Evolutionary conservation across 2,113 vertebrate species (phyloP).

Genomic region (Pygoscelis adeliae): DNA sequence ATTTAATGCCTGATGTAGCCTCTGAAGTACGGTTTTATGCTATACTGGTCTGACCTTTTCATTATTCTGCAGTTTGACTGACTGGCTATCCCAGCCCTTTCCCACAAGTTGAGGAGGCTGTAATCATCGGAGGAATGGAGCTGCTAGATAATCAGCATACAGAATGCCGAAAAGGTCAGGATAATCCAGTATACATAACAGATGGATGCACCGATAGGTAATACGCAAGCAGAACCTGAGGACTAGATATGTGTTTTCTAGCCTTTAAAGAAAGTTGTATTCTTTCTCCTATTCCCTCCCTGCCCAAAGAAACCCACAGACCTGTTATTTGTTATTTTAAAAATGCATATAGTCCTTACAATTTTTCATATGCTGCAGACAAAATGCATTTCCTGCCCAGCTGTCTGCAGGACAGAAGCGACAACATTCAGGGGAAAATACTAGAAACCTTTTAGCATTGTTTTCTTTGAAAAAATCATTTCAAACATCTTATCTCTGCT

Average conservation of each 20-base stretch:
- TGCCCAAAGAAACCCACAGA: not conserved
- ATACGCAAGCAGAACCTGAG: not conserved
- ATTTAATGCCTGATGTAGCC: not conserved
- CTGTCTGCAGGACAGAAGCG: not conserved
- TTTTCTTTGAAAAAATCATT: not conserved
- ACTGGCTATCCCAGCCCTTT: not conserved
- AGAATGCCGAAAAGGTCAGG: slow-evolving; percentile 35
- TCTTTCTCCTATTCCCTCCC: not conserved
- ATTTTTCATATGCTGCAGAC: not conserved
- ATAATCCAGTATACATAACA: not conserved
- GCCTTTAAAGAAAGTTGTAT: not conserved
- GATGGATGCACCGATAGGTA: not conserved
- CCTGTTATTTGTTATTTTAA: not conserved
- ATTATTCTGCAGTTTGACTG: slow-evolving; percentile 13
- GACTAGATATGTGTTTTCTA: not conserved
- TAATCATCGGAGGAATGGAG: not conserved
- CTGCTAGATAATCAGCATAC: slow-evolving; percentile 14
- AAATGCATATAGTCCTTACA: not conserved
- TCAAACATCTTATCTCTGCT: not conserved
- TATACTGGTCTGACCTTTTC: slow-evolving; percentile 52
- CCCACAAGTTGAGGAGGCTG: not conserved
- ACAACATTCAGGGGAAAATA: not conserved
- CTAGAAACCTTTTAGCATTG: not conserved
- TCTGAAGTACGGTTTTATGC: not conserved
- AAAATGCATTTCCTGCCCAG: not conserved